Evolutionary conservation across 2,888 invertebrate genomes (phyloP).

Genomic region (Cerceris rybyensis): DNA sequence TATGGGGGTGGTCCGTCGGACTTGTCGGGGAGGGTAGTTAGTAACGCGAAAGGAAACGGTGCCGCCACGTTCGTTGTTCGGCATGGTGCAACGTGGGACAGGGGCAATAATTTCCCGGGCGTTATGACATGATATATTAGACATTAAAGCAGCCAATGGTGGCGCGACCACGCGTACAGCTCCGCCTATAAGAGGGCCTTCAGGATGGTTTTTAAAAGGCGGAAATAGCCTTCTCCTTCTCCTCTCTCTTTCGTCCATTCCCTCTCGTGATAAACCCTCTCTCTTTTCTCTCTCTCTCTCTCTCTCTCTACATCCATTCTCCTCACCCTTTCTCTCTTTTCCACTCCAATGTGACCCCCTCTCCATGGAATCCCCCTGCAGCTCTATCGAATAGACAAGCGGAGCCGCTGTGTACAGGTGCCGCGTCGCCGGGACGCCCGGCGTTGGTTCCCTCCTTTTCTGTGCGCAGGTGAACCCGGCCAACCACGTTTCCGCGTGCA

Average conservation of each 20-base stretch:
- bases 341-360: constrained; percentile 12
- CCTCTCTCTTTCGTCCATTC: neutral
- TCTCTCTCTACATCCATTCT: constrained; percentile 1
- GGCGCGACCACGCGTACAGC: constrained; percentile 47
- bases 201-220: constrained; percentile 68
- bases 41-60: neutral
- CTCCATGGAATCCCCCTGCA: neutral
- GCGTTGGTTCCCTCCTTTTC: constrained; percentile 62
- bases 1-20: neutral
- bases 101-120: constrained; percentile 51
- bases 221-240: constrained; percentile 56
- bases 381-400: constrained; percentile 62
- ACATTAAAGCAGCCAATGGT: constrained; percentile 69
- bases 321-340: constrained; percentile 35
- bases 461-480: constrained; percentile 58
- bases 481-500: constrained; percentile 61
- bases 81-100: constrained; percentile 1
- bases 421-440: constrained; percentile 54
- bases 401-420: constrained; percentile 59
- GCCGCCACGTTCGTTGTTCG: neutral
- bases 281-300: neutral
- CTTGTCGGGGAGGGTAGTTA: neutral
- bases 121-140: constrained; percentile 71
- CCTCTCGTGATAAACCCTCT: constrained; percentile 13
- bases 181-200: constrained; percentile 70